Base-by-base conservation (phyloP, 2,888 invertebrate species). In the Dynastes hyllus region DNA sequence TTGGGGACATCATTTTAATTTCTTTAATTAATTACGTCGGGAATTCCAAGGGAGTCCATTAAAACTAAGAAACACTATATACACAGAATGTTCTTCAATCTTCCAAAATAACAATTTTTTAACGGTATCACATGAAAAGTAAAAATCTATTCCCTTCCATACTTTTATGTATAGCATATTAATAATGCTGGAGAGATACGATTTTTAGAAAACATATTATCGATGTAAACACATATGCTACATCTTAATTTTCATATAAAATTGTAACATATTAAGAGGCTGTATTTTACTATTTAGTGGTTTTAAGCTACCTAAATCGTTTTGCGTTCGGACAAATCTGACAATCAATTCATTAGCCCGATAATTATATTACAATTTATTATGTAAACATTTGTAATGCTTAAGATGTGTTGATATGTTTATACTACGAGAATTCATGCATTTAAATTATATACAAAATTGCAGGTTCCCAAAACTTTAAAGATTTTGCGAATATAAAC, bases 291-390 rank as follows among this genome's bases (percentile, higher is more conserved):
- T 53, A n/a, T 53, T 53, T 16, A 16, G 13, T 16, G 13, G 4
- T 53, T 53, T 45, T 45, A 11, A 45, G 45, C 45, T 45, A 11
- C 8, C 45, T 45, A 11, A 8, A 45, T 6, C 0, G 4, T 53
- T 4, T 53, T 13, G 4, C n/a, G 13, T 53, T n/a, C 22, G 22
- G 22, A 22, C 22, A 22, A 22, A 22, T 22, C 1, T 6, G n/a
- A n/a, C 45, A 5, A 13, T 2, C 3, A n/a, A 53, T 53, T 16
- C 4, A 16, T 1, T 53, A 53, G 16, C 53, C 53, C 53, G 1
- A 53, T 53, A 53, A 53, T 53, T 53, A 53, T 13, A 53, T 53
- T 53, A 53, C 53, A 53, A 53, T 51, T 51, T 51, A n/a, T 53
- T 53, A 16, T 4, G 53, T 16, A 16, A 16, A 53, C 2, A 53